These are phyloP conservation scores for Callocephalon fimbriatum DNA, from an alignment of 2,113 vertebrate species.

Conservation along the genomic window DNA sequence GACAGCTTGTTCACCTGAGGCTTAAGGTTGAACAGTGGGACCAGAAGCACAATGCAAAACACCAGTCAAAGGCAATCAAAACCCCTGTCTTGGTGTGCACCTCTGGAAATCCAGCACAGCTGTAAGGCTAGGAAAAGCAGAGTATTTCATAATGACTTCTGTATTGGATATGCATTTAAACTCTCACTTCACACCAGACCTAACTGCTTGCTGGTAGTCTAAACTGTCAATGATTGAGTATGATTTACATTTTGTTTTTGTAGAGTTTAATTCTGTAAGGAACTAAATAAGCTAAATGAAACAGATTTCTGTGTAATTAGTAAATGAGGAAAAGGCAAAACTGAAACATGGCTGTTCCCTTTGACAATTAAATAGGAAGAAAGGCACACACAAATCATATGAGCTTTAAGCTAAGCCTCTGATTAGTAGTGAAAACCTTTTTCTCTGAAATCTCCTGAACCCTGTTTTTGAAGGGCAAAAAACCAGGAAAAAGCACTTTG, in stretches of 20 bases:
- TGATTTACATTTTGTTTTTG: background rate
- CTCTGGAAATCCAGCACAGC: background rate
- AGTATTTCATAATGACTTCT: background rate
- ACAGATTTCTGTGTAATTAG: background rate
- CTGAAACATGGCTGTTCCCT: background rate
- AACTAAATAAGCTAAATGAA: background rate
- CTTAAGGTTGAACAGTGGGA: background rate
- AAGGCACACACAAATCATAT: background rate
- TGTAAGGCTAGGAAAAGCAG: background rate
- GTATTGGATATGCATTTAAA: background rate
- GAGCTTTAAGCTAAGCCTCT: background rate
- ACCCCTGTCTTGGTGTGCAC: background rate
- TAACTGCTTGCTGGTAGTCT: background rate
- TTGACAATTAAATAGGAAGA: background rate
- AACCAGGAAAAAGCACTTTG: background rate
- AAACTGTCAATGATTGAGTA: background rate
- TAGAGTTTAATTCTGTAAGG: background rate
- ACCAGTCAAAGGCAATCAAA: background rate
- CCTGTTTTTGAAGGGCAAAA: background rate
- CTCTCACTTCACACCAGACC: background rate
- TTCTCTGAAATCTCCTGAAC: background rate
- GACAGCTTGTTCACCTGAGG: background rate
- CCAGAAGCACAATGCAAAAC: background rate
- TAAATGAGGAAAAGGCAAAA: slow-evolving; percentile 13
- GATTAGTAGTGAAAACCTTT: background rate